These are phyloP conservation scores for Danio rerio DNA, from an alignment of 2,113 vertebrate genomes.

Conservation along the genomic window DNA sequence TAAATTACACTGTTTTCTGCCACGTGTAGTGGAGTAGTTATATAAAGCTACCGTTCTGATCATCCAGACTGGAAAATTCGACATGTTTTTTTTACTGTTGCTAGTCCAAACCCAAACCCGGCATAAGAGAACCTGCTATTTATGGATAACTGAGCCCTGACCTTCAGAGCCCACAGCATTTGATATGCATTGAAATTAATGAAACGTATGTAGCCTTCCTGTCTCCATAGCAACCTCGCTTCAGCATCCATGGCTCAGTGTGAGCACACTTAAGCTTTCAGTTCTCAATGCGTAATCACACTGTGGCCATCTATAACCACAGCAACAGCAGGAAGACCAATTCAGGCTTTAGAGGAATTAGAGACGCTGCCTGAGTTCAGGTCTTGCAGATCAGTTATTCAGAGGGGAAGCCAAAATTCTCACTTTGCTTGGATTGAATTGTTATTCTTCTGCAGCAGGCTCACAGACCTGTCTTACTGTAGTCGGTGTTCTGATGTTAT, in stretches of 20 bases:
- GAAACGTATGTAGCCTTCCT: slow-evolving; percentile 43
- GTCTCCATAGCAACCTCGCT: slow-evolving; percentile 58
- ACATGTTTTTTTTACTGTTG: slow-evolving; percentile 15
- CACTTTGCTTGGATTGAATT: background rate
- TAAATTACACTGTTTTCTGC: background rate
- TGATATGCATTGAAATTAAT: slow-evolving; percentile 47
- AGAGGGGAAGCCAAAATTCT: background rate
- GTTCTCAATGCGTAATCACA: slow-evolving; percentile 44
- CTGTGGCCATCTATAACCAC: slow-evolving; percentile 50
- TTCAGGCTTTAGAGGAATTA: slow-evolving; percentile 25
- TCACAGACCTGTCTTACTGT: background rate
- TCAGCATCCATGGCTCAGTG: no score
- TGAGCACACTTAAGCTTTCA: slow-evolving; percentile 31
- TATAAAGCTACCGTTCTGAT: background rate
- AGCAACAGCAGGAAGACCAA: slow-evolving; percentile 43
- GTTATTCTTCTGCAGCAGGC: background rate
- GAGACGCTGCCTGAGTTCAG: background rate
- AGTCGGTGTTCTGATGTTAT: background rate
- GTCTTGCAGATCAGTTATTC: background rate
- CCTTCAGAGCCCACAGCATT: slow-evolving; percentile 26
- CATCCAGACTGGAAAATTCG: background rate
- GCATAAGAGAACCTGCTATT: background rate
- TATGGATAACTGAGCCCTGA: slow-evolving; percentile 40
- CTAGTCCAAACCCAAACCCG: slow-evolving; percentile 4
- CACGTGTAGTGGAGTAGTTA: slow-evolving; percentile 2